These are phyloP conservation scores for Ameiurus melas DNA, from an alignment of 2,113 vertebrate genomes.

Conservation along the genomic window DNA sequence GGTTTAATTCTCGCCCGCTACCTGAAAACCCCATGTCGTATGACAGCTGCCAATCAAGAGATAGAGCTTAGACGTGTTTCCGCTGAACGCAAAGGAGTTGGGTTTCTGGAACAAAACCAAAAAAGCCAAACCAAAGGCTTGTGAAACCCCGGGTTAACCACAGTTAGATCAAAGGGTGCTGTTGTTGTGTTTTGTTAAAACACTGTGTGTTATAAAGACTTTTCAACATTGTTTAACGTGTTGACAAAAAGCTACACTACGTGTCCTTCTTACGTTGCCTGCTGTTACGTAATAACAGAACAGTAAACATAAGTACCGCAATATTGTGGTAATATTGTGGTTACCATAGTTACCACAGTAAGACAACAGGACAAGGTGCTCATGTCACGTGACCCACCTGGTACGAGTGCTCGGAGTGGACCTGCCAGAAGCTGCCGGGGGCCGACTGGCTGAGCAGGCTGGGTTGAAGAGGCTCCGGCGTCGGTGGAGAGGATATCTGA, in stretches of 20 bases:
- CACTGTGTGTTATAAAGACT: background rate
- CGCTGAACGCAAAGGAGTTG: background rate
- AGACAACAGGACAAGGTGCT: background rate
- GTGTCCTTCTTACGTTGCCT: background rate
- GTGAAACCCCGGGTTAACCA: constrained; percentile 12
- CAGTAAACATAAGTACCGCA: background rate
- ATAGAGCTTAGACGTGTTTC: background rate
- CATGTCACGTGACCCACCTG: constrained; percentile 73
- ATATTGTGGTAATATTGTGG: background rate
- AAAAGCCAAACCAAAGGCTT: background rate
- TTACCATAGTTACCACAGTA: background rate
- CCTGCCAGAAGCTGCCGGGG: constrained; percentile 82
- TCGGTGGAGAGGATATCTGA: constrained; percentile 38
- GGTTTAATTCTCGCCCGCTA: background rate
- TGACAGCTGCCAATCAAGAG: background rate
- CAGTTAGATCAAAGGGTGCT: background rate
- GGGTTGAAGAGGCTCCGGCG: constrained; percentile 66
- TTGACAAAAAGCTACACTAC: background rate
- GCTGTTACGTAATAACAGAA: background rate
- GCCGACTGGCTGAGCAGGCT: constrained; percentile 79
- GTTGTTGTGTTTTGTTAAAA: background rate
- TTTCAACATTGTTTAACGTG: background rate
- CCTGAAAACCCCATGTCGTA: background rate
- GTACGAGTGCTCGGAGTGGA: constrained; percentile 91
- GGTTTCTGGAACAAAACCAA: background rate